phyloP scores from a whole-genome alignment of 2,797 vertebrate genomes.

The Enteromius mattozi region DNA sequence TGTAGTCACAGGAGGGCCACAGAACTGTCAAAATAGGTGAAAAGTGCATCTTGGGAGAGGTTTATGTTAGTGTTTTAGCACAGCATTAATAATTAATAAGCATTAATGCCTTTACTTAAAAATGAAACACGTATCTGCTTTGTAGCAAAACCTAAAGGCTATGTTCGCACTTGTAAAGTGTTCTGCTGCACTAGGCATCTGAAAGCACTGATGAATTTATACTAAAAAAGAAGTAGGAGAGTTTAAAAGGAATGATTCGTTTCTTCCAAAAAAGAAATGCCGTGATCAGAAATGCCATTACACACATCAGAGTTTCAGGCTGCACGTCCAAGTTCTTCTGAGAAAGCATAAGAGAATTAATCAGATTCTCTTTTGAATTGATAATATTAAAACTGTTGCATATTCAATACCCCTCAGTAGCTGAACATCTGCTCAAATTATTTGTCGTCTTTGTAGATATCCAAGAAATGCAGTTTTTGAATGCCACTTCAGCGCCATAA shows the following conservation, averaged over 20 bases:
- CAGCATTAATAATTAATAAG: slow-evolving; percentile 38
- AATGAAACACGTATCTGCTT: neutral
- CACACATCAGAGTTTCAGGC: neutral
- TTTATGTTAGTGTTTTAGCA: slow-evolving; percentile 29
- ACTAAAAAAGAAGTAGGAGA: neutral
- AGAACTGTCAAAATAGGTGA: slow-evolving; percentile 68
- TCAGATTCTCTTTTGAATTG: neutral
- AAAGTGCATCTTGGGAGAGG: neutral
- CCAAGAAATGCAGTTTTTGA: slow-evolving; percentile 1
- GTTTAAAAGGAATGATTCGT: slow-evolving; percentile 2
- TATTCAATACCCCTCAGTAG: slow-evolving; percentile 5
- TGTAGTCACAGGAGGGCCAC: slow-evolving; percentile 61
- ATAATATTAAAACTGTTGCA: neutral
- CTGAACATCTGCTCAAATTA: neutral
- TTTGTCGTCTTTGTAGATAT: slow-evolving; percentile 1
- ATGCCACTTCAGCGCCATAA: neutral
- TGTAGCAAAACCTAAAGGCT: neutral
- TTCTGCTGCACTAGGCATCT: neutral
- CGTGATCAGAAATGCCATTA: slow-evolving; percentile 18
- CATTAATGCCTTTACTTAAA: slow-evolving; percentile 12
- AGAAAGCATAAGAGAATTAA: neutral
- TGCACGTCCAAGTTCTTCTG: slow-evolving; percentile 5
- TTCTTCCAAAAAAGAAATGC: neutral
- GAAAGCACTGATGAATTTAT: neutral
- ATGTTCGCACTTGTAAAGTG: neutral